These are phyloP conservation scores for Colostygia pectinataria DNA, from an alignment of 2,888 invertebrate species.

Conservation along the genomic window DNA sequence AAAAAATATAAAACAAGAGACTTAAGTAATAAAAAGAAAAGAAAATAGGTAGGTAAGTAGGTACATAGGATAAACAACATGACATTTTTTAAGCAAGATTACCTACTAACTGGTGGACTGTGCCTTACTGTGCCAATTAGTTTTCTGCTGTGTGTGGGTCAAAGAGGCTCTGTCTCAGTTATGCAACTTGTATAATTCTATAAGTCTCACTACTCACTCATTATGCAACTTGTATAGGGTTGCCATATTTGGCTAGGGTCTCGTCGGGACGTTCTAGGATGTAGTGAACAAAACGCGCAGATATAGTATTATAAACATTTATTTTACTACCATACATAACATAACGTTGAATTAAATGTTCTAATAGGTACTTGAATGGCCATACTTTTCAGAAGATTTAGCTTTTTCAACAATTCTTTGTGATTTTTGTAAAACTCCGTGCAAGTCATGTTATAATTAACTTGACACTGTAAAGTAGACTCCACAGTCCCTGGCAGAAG, in stretches of 20 bases:
- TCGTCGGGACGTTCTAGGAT: conserved; percentile 6
- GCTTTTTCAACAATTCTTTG: not conserved
- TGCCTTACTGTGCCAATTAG: no score
- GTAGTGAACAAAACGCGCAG: conserved; percentile 2
- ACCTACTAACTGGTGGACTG: no score
- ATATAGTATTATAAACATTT: conserved; percentile 2
- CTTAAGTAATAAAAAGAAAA: no score
- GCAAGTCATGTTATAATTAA: conserved; percentile 28
- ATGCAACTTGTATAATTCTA: no score
- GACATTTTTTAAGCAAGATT: no score
- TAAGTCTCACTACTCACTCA: no score
- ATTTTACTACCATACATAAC: conserved; percentile 4
- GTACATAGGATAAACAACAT: no score
- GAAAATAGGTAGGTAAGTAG: no score
- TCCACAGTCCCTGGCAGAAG: conserved; percentile 23
- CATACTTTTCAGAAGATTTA: not conserved
- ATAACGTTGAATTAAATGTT: not conserved
- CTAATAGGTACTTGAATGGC: not conserved
- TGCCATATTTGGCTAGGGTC: not conserved
- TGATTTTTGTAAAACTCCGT: conserved; percentile 22
- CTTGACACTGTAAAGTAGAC: conserved; percentile 24
- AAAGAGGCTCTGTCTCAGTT: no score
- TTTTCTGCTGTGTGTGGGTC: no score
- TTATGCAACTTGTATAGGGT: no score
- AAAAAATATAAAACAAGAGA: no score